Percentiles rank a stretch among this genome's conserved stretches.
Evolutionary conservation across 53 echinoderm and acorn worm genomes (phyloP).

Genomic region (Apostichopus leukothele): DNA sequence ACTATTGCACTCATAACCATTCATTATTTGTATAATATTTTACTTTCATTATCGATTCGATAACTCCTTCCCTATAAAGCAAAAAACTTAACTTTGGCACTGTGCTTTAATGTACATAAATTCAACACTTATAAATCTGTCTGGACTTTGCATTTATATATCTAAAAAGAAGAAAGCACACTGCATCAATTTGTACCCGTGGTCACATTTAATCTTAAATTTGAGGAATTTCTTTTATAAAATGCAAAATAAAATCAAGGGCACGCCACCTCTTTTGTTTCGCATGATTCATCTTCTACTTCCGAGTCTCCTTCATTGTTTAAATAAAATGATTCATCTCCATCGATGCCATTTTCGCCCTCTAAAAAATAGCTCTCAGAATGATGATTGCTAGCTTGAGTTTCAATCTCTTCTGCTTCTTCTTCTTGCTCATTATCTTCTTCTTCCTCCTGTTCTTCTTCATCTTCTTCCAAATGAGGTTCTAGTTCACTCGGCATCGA

Average conservation of each 20-base stretch:
- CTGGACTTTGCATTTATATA: too few species aligned
- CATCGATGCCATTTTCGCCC: not conserved
- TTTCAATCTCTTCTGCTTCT: not conserved
- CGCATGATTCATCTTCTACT: not conserved
- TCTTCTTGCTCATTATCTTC: not conserved
- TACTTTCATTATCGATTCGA: too few species aligned
- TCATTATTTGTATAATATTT: too few species aligned
- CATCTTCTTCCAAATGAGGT: not conserved
- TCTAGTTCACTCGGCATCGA: not conserved
- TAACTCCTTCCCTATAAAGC: too few species aligned
- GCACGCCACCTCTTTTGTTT: constrained; percentile 17
- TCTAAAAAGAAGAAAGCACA: too few species aligned
- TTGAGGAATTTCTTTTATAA: not conserved
- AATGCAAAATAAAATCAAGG: not conserved
- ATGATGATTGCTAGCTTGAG: not conserved
- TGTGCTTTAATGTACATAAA: too few species aligned
- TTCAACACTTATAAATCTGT: too few species aligned
- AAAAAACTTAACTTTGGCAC: too few species aligned
- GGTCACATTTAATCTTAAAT: too few species aligned
- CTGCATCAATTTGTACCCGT: too few species aligned
- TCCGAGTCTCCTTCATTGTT: not conserved
- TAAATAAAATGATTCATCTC: not conserved
- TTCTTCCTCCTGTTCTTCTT: not conserved
- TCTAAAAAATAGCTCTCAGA: not conserved
- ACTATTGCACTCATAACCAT: too few species aligned